Conservation (phyloP, 2,797 vertebrate species). For the Eidolon dupreanum region DNA sequence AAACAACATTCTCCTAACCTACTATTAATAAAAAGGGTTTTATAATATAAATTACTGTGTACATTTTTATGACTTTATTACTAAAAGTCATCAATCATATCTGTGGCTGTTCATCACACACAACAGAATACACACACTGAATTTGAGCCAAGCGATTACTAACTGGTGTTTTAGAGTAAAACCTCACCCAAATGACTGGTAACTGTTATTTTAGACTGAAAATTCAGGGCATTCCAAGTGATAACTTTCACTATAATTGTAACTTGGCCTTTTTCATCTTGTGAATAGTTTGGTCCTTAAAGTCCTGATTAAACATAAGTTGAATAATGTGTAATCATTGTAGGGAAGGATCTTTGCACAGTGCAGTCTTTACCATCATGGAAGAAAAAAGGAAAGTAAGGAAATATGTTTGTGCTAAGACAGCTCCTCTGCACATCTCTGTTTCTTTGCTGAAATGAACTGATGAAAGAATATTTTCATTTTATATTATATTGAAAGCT, state of each 20-base stretch:
- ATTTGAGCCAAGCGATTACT: not conserved
- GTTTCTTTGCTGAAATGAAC: not conserved
- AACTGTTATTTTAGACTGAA: not conserved
- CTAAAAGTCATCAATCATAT: not conserved
- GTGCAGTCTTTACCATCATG: not conserved
- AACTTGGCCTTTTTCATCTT: not conserved
- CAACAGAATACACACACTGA: not conserved
- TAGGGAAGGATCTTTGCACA: not conserved
- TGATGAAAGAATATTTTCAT: not conserved
- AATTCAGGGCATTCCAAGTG: not conserved
- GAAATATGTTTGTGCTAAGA: not conserved
- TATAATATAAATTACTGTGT: not conserved
- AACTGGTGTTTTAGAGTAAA: not conserved
- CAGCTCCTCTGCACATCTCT: not conserved
- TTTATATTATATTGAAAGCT: not conserved
- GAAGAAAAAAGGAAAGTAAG: not conserved
- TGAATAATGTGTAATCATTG: not conserved
- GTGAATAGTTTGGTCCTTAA: not conserved
- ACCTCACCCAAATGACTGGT: not conserved
- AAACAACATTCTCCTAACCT: not conserved
- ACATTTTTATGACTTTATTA: not conserved
- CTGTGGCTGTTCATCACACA: not conserved
- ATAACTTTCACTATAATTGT: not conserved
- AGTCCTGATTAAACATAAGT: not conserved
- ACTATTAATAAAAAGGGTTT: not conserved